Evolutionary conservation across 2,113 vertebrate genomes (phyloP).

Genomic region (Leptobrachium ailaonicum): DNA sequence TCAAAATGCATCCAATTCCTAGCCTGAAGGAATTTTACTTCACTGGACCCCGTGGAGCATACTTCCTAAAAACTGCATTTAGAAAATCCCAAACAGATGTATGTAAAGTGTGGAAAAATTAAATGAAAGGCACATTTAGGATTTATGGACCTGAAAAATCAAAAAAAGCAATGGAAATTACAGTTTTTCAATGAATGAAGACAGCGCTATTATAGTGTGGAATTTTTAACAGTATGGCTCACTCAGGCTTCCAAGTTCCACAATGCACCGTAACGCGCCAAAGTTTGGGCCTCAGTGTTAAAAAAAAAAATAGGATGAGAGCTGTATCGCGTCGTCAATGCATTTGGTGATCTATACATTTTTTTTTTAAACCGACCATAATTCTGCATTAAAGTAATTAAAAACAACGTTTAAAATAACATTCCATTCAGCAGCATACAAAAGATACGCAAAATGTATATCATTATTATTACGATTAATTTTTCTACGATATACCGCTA

Average conservation of each 20-base stretch:
- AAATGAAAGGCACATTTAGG: conserved; percentile 68
- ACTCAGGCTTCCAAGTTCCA: conserved; percentile 50
- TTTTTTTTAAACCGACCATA: too few relatives aligned
- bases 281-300: background rate
- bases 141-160: conserved; percentile 68
- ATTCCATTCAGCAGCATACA: too few relatives aligned
- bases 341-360: too few relatives aligned
- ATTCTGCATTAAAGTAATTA: too few relatives aligned
- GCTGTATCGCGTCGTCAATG: too few relatives aligned
- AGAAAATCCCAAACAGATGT: conserved; percentile 74
- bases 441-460: too few relatives aligned
- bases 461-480: too few relatives aligned
- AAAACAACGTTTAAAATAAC: too few relatives aligned
- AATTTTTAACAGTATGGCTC: conserved; percentile 47
- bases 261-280: background rate
- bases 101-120: conserved; percentile 65
- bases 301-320: too few relatives aligned
- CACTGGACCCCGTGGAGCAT: conserved; percentile 29
- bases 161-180: conserved; percentile 60
- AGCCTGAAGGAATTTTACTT: background rate
- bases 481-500: too few relatives aligned
- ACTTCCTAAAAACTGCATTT: conserved; percentile 53
- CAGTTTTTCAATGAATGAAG: conserved; percentile 58
- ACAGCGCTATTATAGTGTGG: conserved; percentile 50
- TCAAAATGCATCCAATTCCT: background rate